Base-by-base conservation (phyloP, 2,797 vertebrate species). In the Microchirus variegatus region DNA sequence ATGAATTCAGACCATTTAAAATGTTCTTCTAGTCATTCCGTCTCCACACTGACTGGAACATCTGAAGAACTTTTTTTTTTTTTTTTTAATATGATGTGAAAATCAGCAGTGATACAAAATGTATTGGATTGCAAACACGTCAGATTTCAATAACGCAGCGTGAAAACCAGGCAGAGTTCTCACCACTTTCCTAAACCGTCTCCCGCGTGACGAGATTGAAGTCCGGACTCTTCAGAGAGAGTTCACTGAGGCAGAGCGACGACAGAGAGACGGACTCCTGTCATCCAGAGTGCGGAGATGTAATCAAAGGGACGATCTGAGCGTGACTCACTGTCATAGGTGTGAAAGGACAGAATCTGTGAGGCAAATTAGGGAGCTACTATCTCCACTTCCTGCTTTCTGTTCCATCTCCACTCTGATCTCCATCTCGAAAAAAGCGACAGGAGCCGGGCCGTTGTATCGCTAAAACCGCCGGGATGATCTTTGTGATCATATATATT, bases 261-360 rank as follows among this genome's bases (percentile, higher is more conserved):
- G n/a, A n/a, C n/a, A 68, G 44, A 38, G n/a, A 73, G 49, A 84
- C 58, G 63, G 60, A 53, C 67, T 79, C 44, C 61, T 75, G 42
- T 72, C 67, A 66, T 77, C 38, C 60, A 54, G 17, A 60, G 53
- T 52, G 36, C 50, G 35, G 67, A 67, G 73, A 77, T 70, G 65
- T 59, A 83, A 87, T 88, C 73, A 82, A 65, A 52, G 51, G 47
- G 56, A 26, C 38, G 65, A 66, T 56, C 66, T 69, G 71, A 77
- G 77, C 64, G 82, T 77, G 65, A 80, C 79, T 60, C 58, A 15
- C 55, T 62, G 75, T 78, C 55, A 77, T 14, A 62, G 53, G 37
- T 65, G 26, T 63, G 43, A 61, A 64, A 56, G 62, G 56, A 75
- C 71, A 69, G n/a, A 2, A 64, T 73, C 59, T 41, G 36, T 70